Conservation (phyloP, 2,888 invertebrate species). For the Biston betularia region DNA sequence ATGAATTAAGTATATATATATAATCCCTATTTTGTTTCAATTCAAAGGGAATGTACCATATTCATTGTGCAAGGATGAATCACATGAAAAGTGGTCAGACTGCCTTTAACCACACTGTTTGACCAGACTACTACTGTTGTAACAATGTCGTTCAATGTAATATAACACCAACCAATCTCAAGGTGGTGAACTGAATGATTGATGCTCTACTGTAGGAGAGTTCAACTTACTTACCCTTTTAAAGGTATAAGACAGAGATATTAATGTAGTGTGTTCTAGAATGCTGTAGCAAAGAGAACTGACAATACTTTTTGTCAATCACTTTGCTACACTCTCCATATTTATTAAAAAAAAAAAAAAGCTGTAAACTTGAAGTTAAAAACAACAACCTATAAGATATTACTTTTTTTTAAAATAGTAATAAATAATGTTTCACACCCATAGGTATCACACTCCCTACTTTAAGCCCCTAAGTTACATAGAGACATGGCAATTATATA, state of each 20-base stretch:
- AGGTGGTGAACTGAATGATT: conserved; percentile 46
- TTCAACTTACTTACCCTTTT: conserved; percentile 2
- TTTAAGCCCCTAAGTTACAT: no score
- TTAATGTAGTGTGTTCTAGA: background rate
- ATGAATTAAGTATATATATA: no score
- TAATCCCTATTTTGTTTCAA: no score
- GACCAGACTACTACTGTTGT: background rate
- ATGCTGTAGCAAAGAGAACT: conserved; percentile 32
- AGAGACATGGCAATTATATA: no score
- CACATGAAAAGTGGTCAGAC: no score
- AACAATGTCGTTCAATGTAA: conserved; percentile 58
- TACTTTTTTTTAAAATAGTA: no score
- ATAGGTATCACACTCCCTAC: no score
- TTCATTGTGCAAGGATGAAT: no score
- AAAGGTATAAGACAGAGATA: background rate
- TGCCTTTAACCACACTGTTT: background rate
- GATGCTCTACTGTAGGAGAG: conserved; percentile 44
- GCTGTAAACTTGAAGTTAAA: no score
- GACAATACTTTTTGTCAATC: conserved; percentile 49
- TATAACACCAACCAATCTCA: conserved; percentile 51
- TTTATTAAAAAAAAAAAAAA: background rate
- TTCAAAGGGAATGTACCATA: no score
- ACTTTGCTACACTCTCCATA: conserved; percentile 45
- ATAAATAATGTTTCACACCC: no score
- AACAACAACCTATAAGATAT: no score